Evolutionary conservation across 2,888 invertebrate genomes (phyloP).

Genomic region (Erebia epiphron): DNA sequence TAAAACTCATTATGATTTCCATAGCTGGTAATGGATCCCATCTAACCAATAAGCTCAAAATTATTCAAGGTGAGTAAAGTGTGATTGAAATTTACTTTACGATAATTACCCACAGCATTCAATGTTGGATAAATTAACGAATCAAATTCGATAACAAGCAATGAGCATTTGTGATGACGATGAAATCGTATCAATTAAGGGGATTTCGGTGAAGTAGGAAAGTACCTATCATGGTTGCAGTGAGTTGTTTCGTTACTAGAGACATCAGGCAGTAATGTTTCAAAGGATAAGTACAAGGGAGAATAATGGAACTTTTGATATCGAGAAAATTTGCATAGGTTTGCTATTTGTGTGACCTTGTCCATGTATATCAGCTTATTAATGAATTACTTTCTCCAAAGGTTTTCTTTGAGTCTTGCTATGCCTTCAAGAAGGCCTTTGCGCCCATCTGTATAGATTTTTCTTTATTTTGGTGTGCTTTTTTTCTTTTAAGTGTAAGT

Average conservation of each 20-base stretch:
- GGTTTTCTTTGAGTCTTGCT: too few relatives aligned
- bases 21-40: neutral
- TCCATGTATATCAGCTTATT: too few relatives aligned
- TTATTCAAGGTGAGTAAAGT: slow-evolving; percentile 5
- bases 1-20: neutral
- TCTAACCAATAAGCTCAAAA: slow-evolving; percentile 11
- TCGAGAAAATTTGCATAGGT: too few relatives aligned
- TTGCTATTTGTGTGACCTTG: too few relatives aligned
- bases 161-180: slow-evolving; percentile 15
- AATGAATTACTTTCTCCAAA: too few relatives aligned
- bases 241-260: neutral
- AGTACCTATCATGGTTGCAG: neutral
- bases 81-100: slow-evolving; percentile 12
- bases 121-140: slow-evolving; percentile 14
- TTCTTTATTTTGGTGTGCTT: too few relatives aligned
- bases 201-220: neutral
- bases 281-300: too few relatives aligned
- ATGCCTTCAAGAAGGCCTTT: too few relatives aligned
- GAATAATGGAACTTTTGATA: too few relatives aligned
- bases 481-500: too few relatives aligned
- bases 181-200: slow-evolving; percentile 17
- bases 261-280: too few relatives aligned
- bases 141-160: slow-evolving; percentile 17
- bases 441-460: too few relatives aligned
- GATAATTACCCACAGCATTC: slow-evolving; percentile 15